Evolutionary conservation across 1,140 invertebrate genomes (phyloP).

Genomic region (Harpegnathos saltator): DNA sequence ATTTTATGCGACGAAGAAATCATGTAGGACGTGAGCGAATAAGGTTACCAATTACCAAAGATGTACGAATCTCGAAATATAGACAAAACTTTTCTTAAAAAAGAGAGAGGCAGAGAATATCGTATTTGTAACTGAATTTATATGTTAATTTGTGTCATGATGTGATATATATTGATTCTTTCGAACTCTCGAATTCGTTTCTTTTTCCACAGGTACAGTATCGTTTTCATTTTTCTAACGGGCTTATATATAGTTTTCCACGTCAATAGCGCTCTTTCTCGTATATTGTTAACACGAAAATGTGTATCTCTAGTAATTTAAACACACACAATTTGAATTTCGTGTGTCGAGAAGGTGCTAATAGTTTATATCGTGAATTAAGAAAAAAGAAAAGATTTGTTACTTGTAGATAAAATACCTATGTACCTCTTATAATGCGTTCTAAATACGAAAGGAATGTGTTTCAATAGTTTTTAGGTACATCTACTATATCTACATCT

Average conservation of each 20-base stretch:
- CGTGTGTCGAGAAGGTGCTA: slow-evolving; percentile 11
- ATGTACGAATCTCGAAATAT: slow-evolving; percentile 35
- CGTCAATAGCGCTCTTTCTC: slow-evolving; percentile 55
- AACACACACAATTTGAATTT: slow-evolving; percentile 31
- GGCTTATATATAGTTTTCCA: slow-evolving; percentile 51
- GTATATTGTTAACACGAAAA: slow-evolving; percentile 64
- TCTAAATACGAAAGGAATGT: slow-evolving; percentile 20
- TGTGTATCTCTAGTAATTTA: slow-evolving; percentile 45
- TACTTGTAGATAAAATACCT: slow-evolving; percentile 38
- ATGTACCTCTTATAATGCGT: background rate
- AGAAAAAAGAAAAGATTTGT: slow-evolving; percentile 13
- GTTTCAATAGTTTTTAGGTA: slow-evolving; percentile 21
- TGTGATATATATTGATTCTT: slow-evolving; percentile 20
- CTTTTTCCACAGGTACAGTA: slow-evolving; percentile 68
- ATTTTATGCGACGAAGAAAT: slow-evolving; percentile 39
- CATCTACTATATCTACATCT: slow-evolving; percentile 3
- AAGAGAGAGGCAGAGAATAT: too few relatives aligned
- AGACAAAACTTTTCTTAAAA: slow-evolving; percentile 30
- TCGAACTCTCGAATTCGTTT: slow-evolving; percentile 27
- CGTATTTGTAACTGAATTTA: slow-evolving; percentile 14
- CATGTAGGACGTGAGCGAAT: slow-evolving; percentile 15
- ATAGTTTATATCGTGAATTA: slow-evolving; percentile 40
- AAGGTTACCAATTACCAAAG: slow-evolving; percentile 8
- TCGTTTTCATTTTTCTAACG: slow-evolving; percentile 54
- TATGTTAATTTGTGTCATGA: slow-evolving; percentile 32